Conservation (phyloP, 2,113 vertebrate genomes). For the Etheostoma spectabile region DNA sequence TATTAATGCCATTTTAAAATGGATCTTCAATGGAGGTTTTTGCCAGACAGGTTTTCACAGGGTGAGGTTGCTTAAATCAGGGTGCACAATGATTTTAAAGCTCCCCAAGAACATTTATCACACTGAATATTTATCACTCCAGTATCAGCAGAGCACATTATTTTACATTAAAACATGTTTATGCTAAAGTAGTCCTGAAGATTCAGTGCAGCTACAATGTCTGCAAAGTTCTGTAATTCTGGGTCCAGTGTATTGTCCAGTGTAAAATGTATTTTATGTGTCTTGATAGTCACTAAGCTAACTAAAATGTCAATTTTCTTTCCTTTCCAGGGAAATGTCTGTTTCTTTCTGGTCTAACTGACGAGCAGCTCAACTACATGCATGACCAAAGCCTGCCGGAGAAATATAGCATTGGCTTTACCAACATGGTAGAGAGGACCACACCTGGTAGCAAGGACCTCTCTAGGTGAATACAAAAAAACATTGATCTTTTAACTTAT, state of each 20-base stretch:
- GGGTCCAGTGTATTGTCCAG: not conserved
- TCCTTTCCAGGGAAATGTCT: constrained; percentile 93
- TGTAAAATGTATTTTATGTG: not conserved
- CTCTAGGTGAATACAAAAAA: constrained; percentile 85
- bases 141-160: not conserved
- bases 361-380: constrained; percentile 92
- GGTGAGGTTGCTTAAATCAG: not conserved
- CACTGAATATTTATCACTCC: not conserved
- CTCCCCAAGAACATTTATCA: not conserved
- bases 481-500: not conserved
- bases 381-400: constrained; percentile 94
- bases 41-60: not conserved
- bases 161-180: not conserved
- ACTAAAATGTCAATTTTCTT: not conserved
- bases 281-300: not conserved
- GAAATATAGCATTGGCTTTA: constrained; percentile 96
- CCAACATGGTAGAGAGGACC: constrained; percentile 99
- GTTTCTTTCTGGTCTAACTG: constrained; percentile 94
- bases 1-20: not conserved
- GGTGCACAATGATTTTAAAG: not conserved
- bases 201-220: not conserved
- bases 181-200: not conserved
- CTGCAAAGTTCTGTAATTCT: too few species aligned
- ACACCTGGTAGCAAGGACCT: constrained; percentile 99
- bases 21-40: not conserved